Evolutionary conservation across 2,113 vertebrate species (phyloP), one percentile per base, ranked within the genome.

Genomic region (Tragulus kanchil): DNA sequence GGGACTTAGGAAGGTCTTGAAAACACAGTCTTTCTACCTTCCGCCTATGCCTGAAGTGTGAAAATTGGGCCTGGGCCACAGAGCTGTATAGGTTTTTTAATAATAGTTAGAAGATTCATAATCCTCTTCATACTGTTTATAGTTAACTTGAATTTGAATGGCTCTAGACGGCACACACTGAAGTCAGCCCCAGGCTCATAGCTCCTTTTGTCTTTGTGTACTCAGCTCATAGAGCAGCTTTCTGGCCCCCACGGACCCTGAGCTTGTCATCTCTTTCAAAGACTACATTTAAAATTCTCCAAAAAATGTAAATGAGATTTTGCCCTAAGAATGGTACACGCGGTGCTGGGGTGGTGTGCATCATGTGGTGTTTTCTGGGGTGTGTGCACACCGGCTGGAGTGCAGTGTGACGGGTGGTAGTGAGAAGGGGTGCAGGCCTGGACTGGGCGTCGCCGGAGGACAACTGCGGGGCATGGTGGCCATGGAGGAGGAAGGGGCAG

Each of bases 301-400:
- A 61, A 62, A 78, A 92, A 62, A 17, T 89, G n/a, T 88, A 93
- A 73, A 64, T 89, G 52, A 73, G 62, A 86, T 67, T 96, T 96
- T 79, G 23, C 75, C 78, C 84, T 94, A 78, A 92, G 82, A 90
- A 48, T 2, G 48, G 50, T n/a, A 54, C 36, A 1, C 28, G 25
- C 54, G 90, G n/a, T 84, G 45, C 25, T 36, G 36, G 59, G 77
- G 19, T 75, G 19, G 67, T 84, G 10, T 73, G 9, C 42, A 10
- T 31, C 0, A 25, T 79, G n/a, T n/a, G 67, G 15, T 17, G 5
- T 79, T 79, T 69, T 71, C 54, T 13, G 31, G 36, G 42, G 11
- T 73, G 42, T 73, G 42, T 45, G 42, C 69, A 73, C 36, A 45
- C 21, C 69, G 45, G 69, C 42, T 73, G 69, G 42, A 73, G 21